Base-by-base conservation (phyloP, 2,797 vertebrate genomes). In the Tarsius wallacei region DNA sequence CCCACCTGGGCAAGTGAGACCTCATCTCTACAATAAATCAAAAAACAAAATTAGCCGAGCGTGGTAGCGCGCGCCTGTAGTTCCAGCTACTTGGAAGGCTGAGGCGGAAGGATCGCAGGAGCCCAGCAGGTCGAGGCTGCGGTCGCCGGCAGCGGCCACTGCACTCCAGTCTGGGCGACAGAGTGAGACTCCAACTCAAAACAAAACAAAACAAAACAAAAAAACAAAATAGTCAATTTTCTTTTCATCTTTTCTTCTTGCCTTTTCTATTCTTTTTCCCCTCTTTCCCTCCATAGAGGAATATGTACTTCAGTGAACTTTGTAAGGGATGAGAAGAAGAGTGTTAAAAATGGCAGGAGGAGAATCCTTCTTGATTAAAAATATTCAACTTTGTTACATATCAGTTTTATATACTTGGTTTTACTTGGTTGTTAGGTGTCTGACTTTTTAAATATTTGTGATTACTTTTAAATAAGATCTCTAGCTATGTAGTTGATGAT, bases 341-440 rank as follows among this genome's bases (percentile, higher is more conserved):
- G 36, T 74, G 12, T 71, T 93, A 91, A 94, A 96, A 94, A 86
- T 88, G 61, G 6, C 13, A 51, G 66, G 59, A 82, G n/a, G 81
- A 68, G 33, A 96, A 70, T 57, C n/a, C 5, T 24, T 87, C 59
- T 78, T 57, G n/a, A 80, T 80, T 57, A 24, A n/a, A 78, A 71
- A 49, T 68, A 36, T 74, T 74, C 84, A 81, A 76, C 61, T 94
- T 90, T 24, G 2, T 77, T 95, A 81, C 8, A 14, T 85, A 63
- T 74, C 51, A 87, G 7, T 76, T 87, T 42, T 71, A 1, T 90
- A 63, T 92, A 76, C 26, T 88, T 94, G 24, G 19, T 87, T 95
- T 71, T 63, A 87, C 47, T 80, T 61, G 74, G 47, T 74, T 96
- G 59, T 13, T 63, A 61, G 49, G 63, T 36, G 93, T 47, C 78